Evolutionary conservation across 2,113 vertebrate species (phyloP).

Genomic region (Heterotis niloticus): DNA sequence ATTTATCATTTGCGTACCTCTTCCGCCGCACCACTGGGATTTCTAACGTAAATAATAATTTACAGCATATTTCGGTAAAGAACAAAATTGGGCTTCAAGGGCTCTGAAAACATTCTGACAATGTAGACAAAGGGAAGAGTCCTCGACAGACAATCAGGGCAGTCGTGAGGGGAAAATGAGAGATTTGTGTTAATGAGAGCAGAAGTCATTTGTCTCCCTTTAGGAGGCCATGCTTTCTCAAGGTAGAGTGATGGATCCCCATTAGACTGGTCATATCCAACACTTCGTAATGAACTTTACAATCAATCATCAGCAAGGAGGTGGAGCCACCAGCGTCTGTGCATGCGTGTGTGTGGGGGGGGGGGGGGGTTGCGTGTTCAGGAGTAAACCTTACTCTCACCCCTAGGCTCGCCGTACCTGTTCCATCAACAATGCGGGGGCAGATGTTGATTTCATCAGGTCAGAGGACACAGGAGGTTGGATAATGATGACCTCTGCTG

Average conservation of each 20-base stretch:
- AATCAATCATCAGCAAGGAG: slow-evolving; percentile 48
- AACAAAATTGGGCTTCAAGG: slow-evolving; percentile 10
- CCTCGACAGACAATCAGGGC: slow-evolving; percentile 30
- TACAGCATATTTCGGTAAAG: neutral
- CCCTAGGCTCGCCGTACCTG: neutral
- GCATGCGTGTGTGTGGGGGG: slow-evolving; percentile 16
- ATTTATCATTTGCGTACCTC: neutral
- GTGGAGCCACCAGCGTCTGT: slow-evolving; percentile 4
- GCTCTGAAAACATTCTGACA: slow-evolving; percentile 13
- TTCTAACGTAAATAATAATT: neutral
- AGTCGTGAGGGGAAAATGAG: slow-evolving; percentile 25
- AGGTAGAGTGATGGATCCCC: slow-evolving; percentile 61
- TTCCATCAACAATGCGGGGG: neutral
- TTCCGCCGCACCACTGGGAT: neutral
- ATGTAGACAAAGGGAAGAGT: slow-evolving; percentile 33
- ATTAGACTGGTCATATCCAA: slow-evolving; percentile 60
- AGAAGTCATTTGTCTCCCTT: slow-evolving; percentile 61
- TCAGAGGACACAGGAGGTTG: neutral
- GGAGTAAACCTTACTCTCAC: no score
- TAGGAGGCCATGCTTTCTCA: slow-evolving; percentile 58
- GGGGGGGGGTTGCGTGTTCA: neutral
- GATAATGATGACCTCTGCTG: neutral
- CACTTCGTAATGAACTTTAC: slow-evolving; percentile 63
- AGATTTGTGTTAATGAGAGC: slow-evolving; percentile 49
- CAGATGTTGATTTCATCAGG: slow-evolving; percentile 8